Evolutionary conservation across 2,113 vertebrate genomes (phyloP), one percentile per base, ranked within the genome.

Genomic region (Heterotilapia buettikoferi): DNA sequence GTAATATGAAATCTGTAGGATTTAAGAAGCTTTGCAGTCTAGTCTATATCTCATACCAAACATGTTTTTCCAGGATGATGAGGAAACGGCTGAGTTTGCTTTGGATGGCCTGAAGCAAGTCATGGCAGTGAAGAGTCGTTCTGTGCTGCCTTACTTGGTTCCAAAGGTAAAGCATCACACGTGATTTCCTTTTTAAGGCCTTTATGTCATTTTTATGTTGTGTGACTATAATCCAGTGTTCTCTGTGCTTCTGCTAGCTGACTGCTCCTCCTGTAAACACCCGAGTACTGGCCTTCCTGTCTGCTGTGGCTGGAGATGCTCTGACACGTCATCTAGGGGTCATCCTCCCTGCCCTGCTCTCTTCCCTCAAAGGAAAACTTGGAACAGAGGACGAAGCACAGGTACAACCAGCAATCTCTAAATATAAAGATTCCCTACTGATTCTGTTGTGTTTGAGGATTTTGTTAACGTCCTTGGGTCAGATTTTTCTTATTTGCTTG

Each of bases 81-180:
- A 97, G 84, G 96, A 97, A 26, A 97, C 97, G 1, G 96, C 98
- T 1, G 98, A 97, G 73, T 99, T 98, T 91, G 99, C 99, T 81
- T 94, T 99, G 95, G 99, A 99, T 6, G 99, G 99, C 61, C 96
- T 99, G 84, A 99, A 99, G 95, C 99, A 99, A 89, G 99, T 99
- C 83, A 99, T 99, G 99, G 98, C 98, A 11, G 98, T 99, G 84
- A 99, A 99, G 96, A 99, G 98, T 93, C 98, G 98, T 8, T 99
- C 98, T 52, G 99, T 99, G 89, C 95, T 99, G 89, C 99, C 98
- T 66, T 99, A 99, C 90, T 94, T 99, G 79, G 98, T 99, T 90
- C 99, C 99, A 66, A 99, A 99, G 97, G 99, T 99, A 94, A 85
- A 83, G 83, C 12, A 14, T 18, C 6, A 6, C 16, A 78, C 11